Base-by-base conservation (phyloP, 2,797 vertebrate genomes). In the Corythornis leucogaster region DNA sequence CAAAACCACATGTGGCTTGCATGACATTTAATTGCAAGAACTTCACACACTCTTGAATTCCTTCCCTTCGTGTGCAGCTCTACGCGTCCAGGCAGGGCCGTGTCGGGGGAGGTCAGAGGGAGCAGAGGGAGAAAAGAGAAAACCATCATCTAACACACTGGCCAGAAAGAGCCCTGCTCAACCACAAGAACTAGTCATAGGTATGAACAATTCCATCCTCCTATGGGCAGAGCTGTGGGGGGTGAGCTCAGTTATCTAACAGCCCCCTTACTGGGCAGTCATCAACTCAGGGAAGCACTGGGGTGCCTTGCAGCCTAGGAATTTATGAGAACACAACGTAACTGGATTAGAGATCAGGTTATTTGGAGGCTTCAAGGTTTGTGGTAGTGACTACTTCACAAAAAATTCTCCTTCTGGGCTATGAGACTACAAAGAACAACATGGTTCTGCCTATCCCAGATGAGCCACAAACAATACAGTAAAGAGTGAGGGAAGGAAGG, bases 1-100 rank as follows among this genome's bases (percentile, higher is more conserved):
- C 63, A 83, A 95, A 96, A 91, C 95, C 92, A 95, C 96, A 96
- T 84, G 91, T 93, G 87, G 96, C 91, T 96, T 90, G 74, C 63
- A 13, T 90, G 94, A 95, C 96, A 92, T 94, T 95, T 96, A 95
- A 95, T 92, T 96, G 87, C 61, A 86, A 92, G 85, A 43, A 80
- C 80, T 93, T 95, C 85, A 95, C 92, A 93, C 94, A 94, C 85
- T 93, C 84, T 63, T 69, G 12, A 96, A 96, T 96, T 95, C 92
- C 87, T 95, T 96, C 92, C 95, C 75, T 95, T 94, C 77, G 48
- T 94, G 94, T 93, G 80, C 91, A 89, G 70, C 40, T 16, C 75
- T 54, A 73, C 73, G 42, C 80, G 63, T 95, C 94, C 92, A 94
- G 81, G 85, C 75, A 75, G 89, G 79, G 76, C 64, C 76, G 85